Evolutionary conservation across 1,140 invertebrate genomes (phyloP).

Genomic region (Brachionus sp.): DNA sequence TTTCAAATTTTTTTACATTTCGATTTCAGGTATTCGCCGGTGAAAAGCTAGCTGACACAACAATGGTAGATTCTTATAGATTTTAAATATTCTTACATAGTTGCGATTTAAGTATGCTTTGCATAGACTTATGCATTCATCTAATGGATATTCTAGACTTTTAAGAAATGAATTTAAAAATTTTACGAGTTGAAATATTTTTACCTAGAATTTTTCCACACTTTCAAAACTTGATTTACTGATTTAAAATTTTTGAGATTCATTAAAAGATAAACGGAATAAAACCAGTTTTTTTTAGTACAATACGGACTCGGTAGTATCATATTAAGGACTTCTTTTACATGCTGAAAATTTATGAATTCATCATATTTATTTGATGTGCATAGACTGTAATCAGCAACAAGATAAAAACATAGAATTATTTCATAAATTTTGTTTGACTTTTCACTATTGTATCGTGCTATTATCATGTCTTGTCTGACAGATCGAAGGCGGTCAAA

Average conservation of each 20-base stretch:
- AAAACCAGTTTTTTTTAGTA: slow-evolving; percentile 9
- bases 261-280: background rate
- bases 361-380: slow-evolving; percentile 14
- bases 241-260: slow-evolving; percentile 8
- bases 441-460: slow-evolving; percentile 10
- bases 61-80: background rate
- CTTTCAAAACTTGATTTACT: background rate
- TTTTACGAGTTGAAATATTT: background rate
- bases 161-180: background rate
- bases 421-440: slow-evolving; percentile 32
- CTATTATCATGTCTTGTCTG: slow-evolving; percentile 10
- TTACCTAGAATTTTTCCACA: slow-evolving; percentile 7
- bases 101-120: slow-evolving; percentile 20
- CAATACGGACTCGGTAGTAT: slow-evolving; percentile 2
- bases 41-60: slow-evolving; percentile 15
- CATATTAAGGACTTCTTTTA: slow-evolving; percentile 28
- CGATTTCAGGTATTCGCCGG: slow-evolving; percentile 9
- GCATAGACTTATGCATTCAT: background rate
- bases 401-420: slow-evolving; percentile 29
- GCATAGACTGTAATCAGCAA: slow-evolving; percentile 5
- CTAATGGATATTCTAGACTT: background rate
- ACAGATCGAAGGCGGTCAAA: slow-evolving; percentile 16
- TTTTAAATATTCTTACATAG: slow-evolving; percentile 22
- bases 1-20: background rate
- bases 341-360: slow-evolving; percentile 15